Evolutionary conservation across 2,113 vertebrate genomes (phyloP).

Genomic region (Ia io): DNA sequence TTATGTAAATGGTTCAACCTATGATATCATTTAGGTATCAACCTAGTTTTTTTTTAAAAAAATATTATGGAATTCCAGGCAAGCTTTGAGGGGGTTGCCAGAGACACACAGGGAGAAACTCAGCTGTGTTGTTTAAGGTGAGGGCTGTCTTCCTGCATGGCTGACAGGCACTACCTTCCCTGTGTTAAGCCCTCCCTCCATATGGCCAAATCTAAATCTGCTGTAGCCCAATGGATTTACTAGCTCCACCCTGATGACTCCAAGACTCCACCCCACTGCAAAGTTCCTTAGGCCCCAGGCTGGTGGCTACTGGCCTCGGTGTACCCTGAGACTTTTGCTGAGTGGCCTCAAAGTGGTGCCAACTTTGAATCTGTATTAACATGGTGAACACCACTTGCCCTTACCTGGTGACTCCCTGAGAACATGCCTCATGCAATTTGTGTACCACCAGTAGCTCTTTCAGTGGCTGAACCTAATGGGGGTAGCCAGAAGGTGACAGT

Average conservation of each 20-base stretch:
- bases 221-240: neutral
- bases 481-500: neutral
- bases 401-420: neutral
- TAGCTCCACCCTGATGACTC: neutral
- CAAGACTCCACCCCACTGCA: neutral
- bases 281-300: neutral
- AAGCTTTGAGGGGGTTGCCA: neutral
- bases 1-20: no score
- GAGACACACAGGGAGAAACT: neutral
- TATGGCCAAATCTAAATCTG: neutral
- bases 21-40: no score
- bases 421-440: neutral
- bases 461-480: neutral
- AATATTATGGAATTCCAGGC: neutral
- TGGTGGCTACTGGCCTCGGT: neutral
- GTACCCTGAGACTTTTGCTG: neutral
- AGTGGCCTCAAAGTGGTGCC: neutral
- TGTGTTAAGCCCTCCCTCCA: neutral
- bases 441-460: neutral
- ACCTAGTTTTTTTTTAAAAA: no score
- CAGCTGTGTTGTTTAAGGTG: neutral
- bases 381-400: neutral
- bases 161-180: neutral
- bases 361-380: neutral
- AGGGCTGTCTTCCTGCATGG: neutral